phyloP scores from a whole-genome alignment of 2,797 vertebrate species.

The Gallinago stenura region DNA sequence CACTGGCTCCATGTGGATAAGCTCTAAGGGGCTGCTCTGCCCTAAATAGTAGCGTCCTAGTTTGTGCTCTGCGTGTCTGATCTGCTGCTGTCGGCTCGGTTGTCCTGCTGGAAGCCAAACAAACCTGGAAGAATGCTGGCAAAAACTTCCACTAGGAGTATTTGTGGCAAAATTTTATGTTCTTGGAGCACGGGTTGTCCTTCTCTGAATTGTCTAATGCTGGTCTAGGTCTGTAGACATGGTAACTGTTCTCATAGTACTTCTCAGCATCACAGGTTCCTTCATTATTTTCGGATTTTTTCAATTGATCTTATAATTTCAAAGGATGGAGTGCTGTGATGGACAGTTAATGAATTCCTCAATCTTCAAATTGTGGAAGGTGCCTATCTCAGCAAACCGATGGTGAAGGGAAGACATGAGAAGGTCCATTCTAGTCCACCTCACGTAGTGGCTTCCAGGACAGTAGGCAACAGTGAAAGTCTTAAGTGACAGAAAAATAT shows the following conservation, averaged over 20 bases:
- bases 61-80: slow-evolving; percentile 4
- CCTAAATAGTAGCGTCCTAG: slow-evolving; percentile 55
- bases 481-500: background rate
- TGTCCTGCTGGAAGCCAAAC: background rate
- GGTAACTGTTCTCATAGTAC: background rate
- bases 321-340: background rate
- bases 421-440: background rate
- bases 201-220: background rate
- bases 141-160: background rate
- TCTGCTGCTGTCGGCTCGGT: background rate
- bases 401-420: background rate
- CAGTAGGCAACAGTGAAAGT: background rate
- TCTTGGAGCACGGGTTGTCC: background rate
- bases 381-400: background rate
- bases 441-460: background rate
- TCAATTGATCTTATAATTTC: background rate
- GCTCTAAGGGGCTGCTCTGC: slow-evolving; percentile 55
- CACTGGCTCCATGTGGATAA: slow-evolving; percentile 30
- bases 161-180: background rate
- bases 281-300: background rate
- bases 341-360: background rate
- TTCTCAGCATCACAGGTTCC: background rate
- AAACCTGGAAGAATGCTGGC: background rate
- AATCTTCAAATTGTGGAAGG: background rate
- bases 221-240: background rate